A percentile compares a stretch with the other conserved stretches of the same genome.
Evolutionary conservation across 2,888 invertebrate genomes (phyloP).

Genomic region (Hydraecia micacea): DNA sequence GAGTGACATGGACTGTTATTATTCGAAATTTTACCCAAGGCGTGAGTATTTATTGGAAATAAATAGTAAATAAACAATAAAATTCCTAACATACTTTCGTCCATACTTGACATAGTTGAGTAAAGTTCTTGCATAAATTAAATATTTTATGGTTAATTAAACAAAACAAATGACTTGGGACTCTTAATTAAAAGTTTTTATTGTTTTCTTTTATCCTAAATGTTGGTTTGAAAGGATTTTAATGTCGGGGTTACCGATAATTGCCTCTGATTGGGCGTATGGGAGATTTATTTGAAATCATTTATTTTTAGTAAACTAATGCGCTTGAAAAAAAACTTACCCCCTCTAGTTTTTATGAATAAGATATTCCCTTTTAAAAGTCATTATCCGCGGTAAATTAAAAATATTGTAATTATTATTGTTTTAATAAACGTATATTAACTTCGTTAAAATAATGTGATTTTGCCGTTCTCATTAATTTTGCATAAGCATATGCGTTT

Average conservation of each 20-base stretch:
- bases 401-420: background rate
- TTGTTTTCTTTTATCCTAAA: slow-evolving; percentile 4
- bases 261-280: slow-evolving; percentile 19
- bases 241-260: background rate
- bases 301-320: background rate
- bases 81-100: slow-evolving; percentile 84
- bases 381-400: background rate
- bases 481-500: background rate
- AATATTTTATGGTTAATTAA: slow-evolving; percentile 53
- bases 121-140: slow-evolving; percentile 58
- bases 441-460: background rate
- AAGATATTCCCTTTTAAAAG: slow-evolving; percentile 1
- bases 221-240: slow-evolving; percentile 16
- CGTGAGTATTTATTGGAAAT: slow-evolving; percentile 87
- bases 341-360: background rate
- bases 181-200: slow-evolving; percentile 29
- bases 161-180: slow-evolving; percentile 28
- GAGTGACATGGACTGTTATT: slow-evolving; percentile 90
- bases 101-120: slow-evolving; percentile 77
- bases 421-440: background rate
- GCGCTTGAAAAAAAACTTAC: background rate
- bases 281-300: background rate
- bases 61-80: slow-evolving; percentile 85
- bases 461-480: background rate
- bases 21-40: slow-evolving; percentile 89